These are phyloP conservation scores for Callionymus lyra DNA, from an alignment of 2,113 vertebrate genomes.

Conservation along the genomic window DNA sequence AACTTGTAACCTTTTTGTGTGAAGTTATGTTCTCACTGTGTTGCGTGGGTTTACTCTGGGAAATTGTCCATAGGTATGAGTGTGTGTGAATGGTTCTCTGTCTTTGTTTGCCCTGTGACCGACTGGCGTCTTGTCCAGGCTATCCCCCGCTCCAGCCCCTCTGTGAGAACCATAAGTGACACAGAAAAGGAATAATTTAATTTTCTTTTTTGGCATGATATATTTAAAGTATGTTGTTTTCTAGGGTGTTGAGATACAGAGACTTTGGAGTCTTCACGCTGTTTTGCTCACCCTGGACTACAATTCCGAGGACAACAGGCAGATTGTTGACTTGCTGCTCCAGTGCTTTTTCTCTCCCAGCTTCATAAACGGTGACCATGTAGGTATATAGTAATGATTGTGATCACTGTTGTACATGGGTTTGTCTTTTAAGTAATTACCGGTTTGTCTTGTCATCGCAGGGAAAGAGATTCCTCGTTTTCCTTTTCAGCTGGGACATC, in stretches of 20 bases:
- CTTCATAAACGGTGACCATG: slow-evolving; percentile 80
- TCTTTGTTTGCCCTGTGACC: too few species aligned
- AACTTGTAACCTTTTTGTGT: too few species aligned
- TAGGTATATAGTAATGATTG: too few species aligned
- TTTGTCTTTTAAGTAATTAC: too few species aligned
- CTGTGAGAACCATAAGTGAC: too few species aligned
- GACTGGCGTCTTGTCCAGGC: too few species aligned
- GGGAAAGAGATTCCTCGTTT: slow-evolving; percentile 90
- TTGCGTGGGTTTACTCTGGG: too few species aligned
- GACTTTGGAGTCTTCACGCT: slow-evolving; percentile 74
- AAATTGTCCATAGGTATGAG: too few species aligned
- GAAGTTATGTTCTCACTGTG: too few species aligned
- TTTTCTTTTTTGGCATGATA: not conserved
- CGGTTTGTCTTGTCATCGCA: slow-evolving; percentile 40
- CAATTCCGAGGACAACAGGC: slow-evolving; percentile 71
- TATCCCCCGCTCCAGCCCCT: too few species aligned
- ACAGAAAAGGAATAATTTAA: not conserved
- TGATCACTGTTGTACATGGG: too few species aligned
- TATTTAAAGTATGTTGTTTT: slow-evolving; percentile 1
- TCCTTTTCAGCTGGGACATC: slow-evolving; percentile 85
- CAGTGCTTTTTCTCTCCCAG: slow-evolving; percentile 73
- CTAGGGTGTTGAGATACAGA: slow-evolving; percentile 73
- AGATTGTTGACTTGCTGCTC: slow-evolving; percentile 76
- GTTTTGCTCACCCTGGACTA: slow-evolving; percentile 76
- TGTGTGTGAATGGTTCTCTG: too few species aligned